Percentiles rank a stretch among this genome's conserved stretches.
Conservation (phyloP, 2,888 invertebrate species). For the Epirrhoe alternata region DNA sequence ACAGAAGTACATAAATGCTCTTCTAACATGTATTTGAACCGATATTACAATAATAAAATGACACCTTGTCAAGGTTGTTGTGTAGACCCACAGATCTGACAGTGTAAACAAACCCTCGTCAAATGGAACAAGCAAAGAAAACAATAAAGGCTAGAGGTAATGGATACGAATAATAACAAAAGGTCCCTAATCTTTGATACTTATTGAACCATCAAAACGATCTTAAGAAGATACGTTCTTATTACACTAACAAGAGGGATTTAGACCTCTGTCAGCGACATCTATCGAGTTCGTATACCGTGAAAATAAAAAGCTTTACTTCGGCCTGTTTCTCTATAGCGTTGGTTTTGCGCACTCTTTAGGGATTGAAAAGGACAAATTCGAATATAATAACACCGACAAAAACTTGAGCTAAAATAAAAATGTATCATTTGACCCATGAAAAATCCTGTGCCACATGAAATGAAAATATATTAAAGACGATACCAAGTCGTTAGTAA, state of each 20-base stretch:
- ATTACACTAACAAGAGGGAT: conserved; percentile 57
- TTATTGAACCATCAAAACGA: conserved; percentile 55
- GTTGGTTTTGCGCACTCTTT: neutral
- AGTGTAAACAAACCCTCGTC: conserved; percentile 25
- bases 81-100: conserved; percentile 7
- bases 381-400: neutral
- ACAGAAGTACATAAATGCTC: neutral
- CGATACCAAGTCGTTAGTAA: conserved; percentile 48
- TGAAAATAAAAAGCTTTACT: conserved; percentile 37
- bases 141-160: conserved; percentile 25
- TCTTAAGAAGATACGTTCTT: conserved; percentile 55
- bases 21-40: neutral
- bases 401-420: conserved; percentile 19
- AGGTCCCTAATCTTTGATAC: conserved; percentile 50
- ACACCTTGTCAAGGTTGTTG: conserved; percentile 1
- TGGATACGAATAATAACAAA: conserved; percentile 38
- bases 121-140: conserved; percentile 27
- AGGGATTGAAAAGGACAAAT: neutral
- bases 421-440: conserved; percentile 24
- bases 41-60: conserved; percentile 1
- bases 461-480: conserved; percentile 54
- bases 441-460: conserved; percentile 25
- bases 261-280: conserved; percentile 51
- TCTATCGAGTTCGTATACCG: conserved; percentile 44
- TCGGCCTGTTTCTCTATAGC: conserved; percentile 8